phyloP scores from a whole-genome alignment of 92 coral and sea anemone genomes.

The Anthopleura xanthogrammica region DNA sequence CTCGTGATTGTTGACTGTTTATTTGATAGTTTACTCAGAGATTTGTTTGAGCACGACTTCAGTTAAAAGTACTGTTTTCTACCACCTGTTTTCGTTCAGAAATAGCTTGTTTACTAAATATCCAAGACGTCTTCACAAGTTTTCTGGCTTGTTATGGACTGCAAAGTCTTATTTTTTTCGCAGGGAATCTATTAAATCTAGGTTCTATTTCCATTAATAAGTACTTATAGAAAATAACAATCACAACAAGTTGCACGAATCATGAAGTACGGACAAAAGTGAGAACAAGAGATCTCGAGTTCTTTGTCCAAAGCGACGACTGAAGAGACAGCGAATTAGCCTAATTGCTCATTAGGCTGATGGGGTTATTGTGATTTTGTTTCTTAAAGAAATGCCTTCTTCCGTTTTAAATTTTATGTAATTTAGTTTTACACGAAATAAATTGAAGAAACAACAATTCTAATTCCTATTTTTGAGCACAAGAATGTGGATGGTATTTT shows the following conservation, averaged over 20 bases:
- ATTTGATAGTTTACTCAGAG: not conserved
- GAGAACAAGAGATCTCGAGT: not conserved
- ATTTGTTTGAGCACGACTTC: not conserved
- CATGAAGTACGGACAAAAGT: not conserved
- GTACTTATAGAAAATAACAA: not conserved
- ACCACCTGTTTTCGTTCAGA: not conserved
- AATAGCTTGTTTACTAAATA: not conserved
- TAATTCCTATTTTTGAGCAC: not conserved
- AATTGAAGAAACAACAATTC: not conserved
- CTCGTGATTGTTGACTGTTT: not conserved
- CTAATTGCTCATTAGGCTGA: not conserved
- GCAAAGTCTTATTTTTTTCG: not conserved
- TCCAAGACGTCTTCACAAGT: not conserved
- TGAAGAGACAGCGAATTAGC: not conserved
- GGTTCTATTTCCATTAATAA: not conserved
- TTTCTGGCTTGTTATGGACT: not conserved
- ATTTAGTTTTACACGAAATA: not conserved
- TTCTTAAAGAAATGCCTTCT: constrained; percentile 1
- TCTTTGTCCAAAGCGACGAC: constrained; percentile 16
- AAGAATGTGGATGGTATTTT: not conserved
- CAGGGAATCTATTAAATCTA: not conserved
- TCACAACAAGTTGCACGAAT: not conserved
- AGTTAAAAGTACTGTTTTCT: no score
- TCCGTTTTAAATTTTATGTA: not conserved
- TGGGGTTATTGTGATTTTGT: not conserved